Evolutionary conservation across 2,113 vertebrate genomes (phyloP), one percentile per base, ranked within the genome.

Genomic region (Notarius lentiginosus): DNA sequence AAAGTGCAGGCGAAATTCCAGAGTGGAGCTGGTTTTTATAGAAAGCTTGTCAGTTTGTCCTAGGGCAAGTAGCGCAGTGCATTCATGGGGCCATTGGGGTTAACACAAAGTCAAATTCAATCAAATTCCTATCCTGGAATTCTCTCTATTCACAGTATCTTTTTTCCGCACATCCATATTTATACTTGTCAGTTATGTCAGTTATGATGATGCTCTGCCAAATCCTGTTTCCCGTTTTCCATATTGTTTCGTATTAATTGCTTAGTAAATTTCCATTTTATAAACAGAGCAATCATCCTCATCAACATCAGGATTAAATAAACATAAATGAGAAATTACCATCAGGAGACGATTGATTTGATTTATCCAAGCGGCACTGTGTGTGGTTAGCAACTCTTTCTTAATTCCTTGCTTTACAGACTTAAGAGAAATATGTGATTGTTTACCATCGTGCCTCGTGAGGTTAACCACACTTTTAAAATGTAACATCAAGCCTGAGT

Each of bases 1-100:
- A 94, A 94, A 93, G 93, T 91, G 93, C 92, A 92, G 91, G 88
- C 89, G 17, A 66, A 87, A 89, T 89, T 91, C 86, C 88, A 87
- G 18, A 80, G 84, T 41, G 18, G 83, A 85, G 83, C 88, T 90
- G 88, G 83, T 88, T 90, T 85, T 82, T 85, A 89, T 90, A 89
- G 87, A 89, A 86, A 87, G 63, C 83, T 65, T 87, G 88, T 87
- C 88, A 79, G 65, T 75, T 79, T 89, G 72, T 87, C 53, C 56
- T 34, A 70, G 88, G 87, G 89, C 80, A 80, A 90, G 87, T 87
- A 82, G 88, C 88, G 14, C 51, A 79, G 86, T 83, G 80, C 70
- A 47, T 85, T 86, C 82, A 86, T 51, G 66, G n/a, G 79, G 89
- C 51, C 66, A 12, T 20, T 65, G 70, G 86, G 86, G 84, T 83